Base-by-base conservation (phyloP, 2,888 invertebrate species). In the Corbicula japonica region DNA sequence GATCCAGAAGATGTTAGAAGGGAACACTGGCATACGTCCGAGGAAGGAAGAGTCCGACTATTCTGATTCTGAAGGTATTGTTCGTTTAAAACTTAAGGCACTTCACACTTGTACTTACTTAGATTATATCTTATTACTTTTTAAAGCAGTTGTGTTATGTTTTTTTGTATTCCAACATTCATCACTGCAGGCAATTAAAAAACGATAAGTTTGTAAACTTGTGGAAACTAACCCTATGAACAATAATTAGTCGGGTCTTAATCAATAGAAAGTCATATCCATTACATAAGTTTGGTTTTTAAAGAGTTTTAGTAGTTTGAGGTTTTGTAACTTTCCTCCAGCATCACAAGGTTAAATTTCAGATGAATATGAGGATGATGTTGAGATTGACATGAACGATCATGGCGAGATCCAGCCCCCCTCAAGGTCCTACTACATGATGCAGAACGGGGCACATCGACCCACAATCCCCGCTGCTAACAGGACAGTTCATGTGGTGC, bases 1-100 rank as follows among this genome's bases (percentile, higher is more conserved):
- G 48, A 73, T 83, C 18, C 83, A 83, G 74, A 79, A 79, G 38
- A 83, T 83, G 83, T 46, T 83, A 32, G 83, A 78, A 26, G 65
- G 63, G 28, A 76, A 76, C 41, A 50, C 69, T 10, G 66, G 60
- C 8, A 63, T 74, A 50, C 48, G 70, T 2, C 23, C 58, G 2
- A 52, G 12, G 41, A 62, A 30, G 54, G 83, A 70, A 1, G 73
- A 76, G 48, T 76, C 80, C 12, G 80, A 80, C 32, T 73, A 61
- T 38, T 65, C 76, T 0, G 80, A 80, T 18, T 65, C 80, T 21
- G 80, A 80, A 35, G 80, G 80, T 12, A 23, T 60, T 12, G 10
- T 21, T 10, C 15, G 41, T 41, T 15, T 15, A 41, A 41, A 41
- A 12, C 41, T 10, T 41, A n/a, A n/a, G n/a, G n/a, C n/a, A n/a